These are phyloP conservation scores for Ptychoptera albimana DNA, from an alignment of 2,888 invertebrate genomes.

Conservation along the genomic window DNA sequence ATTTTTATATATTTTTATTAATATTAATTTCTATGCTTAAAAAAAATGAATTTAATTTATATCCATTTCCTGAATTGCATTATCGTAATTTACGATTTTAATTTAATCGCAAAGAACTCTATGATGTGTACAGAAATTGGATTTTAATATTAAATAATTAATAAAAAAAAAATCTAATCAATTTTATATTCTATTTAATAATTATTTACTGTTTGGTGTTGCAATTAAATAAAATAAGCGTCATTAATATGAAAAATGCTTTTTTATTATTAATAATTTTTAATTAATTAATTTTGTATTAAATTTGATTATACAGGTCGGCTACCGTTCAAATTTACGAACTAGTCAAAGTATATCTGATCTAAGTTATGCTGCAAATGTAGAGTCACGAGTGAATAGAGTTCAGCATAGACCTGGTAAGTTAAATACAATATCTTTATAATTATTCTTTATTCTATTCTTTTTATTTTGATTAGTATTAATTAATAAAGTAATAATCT, in stretches of 20 bases:
- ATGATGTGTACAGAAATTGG: slow-evolving; percentile 1
- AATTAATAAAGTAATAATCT: neutral
- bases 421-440: slow-evolving; percentile 4
- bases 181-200: too few relatives aligned
- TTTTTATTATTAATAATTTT: too few relatives aligned
- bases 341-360: slow-evolving; percentile 79
- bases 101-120: too few relatives aligned
- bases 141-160: too few relatives aligned
- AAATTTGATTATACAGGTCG: slow-evolving; percentile 40
- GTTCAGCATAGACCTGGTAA: slow-evolving; percentile 33
- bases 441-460: too few relatives aligned
- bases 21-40: too few relatives aligned
- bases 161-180: too few relatives aligned
- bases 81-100: too few relatives aligned
- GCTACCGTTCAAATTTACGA: slow-evolving; percentile 61
- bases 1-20: too few relatives aligned
- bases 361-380: slow-evolving; percentile 47
- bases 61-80: too few relatives aligned
- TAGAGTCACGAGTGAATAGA: slow-evolving; percentile 28
- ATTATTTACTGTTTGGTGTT: neutral
- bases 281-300: too few relatives aligned
- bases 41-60: too few relatives aligned
- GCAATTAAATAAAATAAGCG: neutral
- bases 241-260: neutral
- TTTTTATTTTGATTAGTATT: neutral